Conservation (phyloP, 2,113 vertebrate genomes). For the Pseudorhombus dupliciocellatus region DNA sequence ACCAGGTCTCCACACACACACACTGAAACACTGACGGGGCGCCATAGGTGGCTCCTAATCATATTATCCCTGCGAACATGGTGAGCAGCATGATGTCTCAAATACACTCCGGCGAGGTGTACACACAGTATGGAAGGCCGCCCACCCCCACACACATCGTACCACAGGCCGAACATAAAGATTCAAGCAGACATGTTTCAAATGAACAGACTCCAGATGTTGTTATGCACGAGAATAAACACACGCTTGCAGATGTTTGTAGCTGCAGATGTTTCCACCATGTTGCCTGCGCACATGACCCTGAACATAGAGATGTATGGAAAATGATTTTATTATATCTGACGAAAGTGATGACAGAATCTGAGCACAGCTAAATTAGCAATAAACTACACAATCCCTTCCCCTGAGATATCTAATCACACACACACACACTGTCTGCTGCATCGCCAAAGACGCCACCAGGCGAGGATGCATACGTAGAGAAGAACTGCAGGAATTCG, state of each 20-base stretch:
- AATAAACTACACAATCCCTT: not conserved
- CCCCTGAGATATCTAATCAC: not conserved
- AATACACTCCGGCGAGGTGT: slow-evolving; percentile 47
- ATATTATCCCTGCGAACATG: slow-evolving; percentile 64
- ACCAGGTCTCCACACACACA: slow-evolving; percentile 61
- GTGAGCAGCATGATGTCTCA: slow-evolving; percentile 48
- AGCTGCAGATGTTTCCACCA: not conserved
- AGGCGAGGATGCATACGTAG: slow-evolving; percentile 6
- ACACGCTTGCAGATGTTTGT: not conserved
- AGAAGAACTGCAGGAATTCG: slow-evolving; percentile 43
- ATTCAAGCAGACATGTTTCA: not conserved
- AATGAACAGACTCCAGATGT: not conserved
- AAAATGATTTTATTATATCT: not conserved
- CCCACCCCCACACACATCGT: slow-evolving; percentile 42
- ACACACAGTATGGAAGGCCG: slow-evolving; percentile 36
- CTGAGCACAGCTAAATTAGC: not conserved
- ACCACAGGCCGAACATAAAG: not conserved
- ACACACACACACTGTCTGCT: not conserved
- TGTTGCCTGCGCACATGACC: not conserved
- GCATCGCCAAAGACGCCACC: not conserved
- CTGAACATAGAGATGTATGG: not conserved
- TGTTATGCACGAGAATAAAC: not conserved
- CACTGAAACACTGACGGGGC: slow-evolving; percentile 20
- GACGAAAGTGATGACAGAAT: not conserved
- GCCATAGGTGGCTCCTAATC: slow-evolving; percentile 67